Evolutionary conservation across 2,888 invertebrate genomes (phyloP), one percentile per base, ranked within the genome.

Genomic region (Standfussiana lucernea): DNA sequence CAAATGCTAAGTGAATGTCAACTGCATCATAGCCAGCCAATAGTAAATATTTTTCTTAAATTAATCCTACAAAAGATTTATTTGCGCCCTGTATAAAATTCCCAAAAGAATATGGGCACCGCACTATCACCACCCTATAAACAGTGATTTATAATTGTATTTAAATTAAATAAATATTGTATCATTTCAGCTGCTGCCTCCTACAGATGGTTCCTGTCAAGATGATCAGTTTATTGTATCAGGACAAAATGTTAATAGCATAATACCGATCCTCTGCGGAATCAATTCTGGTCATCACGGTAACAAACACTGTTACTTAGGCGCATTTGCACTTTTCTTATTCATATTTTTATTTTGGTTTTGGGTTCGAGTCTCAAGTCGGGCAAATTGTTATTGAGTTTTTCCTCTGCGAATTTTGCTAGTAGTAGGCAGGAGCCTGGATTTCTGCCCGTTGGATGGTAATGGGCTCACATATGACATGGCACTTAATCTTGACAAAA

Each of bases 261-360:
- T 97, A n/a, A 95, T 98, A 78, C 98, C 98, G 0, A 96, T 97
- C 10, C 93, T 98, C 37, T 98, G 98, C 90, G 98, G 98, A 32
- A 97, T 98, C 61, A 98, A 98, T 90, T 97, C 98, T 1, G 98
- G 98, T 24, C 98, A 98, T 91, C 98, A 98, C 89, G 94, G 98
- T 98, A 95, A 96, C 50, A 8, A 61, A 32, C 10, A n/a, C 45
- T 15, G 21, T 10, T 8, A 11, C 24, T 37, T 37, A 56, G 18
- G 18, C 18, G 28, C 28, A 56, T 56, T 28, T 28, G 7, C 56
- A 32, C 18, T 56, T 28, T 28, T 56, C 28, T 28, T 59, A 18
- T 59, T 59, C 59, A 59, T 32, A 18, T 18, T 59, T 59, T 59
- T 59, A 21, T 32, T 59, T 59, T 32, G 32, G 18, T 59, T 7